phyloP scores from a whole-genome alignment of 1,140 invertebrate species.

The Lineus longissimus region DNA sequence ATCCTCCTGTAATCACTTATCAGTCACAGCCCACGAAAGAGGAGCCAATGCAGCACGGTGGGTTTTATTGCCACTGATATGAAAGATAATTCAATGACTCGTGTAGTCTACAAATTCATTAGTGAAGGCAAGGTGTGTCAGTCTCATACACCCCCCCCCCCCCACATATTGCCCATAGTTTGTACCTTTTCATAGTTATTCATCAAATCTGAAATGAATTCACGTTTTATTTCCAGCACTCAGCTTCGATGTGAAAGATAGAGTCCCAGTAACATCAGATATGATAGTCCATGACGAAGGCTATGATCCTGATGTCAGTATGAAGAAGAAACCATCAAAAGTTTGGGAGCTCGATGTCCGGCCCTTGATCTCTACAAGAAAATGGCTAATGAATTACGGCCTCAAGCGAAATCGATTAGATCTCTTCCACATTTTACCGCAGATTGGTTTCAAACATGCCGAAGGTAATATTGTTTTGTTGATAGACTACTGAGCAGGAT shows the following conservation, averaged over 20 bases:
- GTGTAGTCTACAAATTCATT: too few relatives aligned
- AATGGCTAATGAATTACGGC: constrained; percentile 50
- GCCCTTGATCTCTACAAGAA: constrained; percentile 36
- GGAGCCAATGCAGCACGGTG: too few relatives aligned
- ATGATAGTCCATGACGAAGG: constrained; percentile 22
- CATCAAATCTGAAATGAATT: too few relatives aligned
- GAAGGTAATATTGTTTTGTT: constrained; percentile 36
- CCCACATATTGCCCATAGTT: too few relatives aligned
- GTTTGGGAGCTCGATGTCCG: constrained; percentile 46
- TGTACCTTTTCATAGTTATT: too few relatives aligned
- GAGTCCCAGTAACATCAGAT: constrained; percentile 5
- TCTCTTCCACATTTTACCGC: constrained; percentile 42
- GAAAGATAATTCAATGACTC: too few relatives aligned
- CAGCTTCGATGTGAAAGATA: constrained; percentile 36
- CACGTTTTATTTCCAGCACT: constrained; percentile 26
- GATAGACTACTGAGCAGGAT: too few relatives aligned
- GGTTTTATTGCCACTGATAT: too few relatives aligned
- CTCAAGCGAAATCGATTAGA: constrained; percentile 43
- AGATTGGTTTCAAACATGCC: constrained; percentile 50
- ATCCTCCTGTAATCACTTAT: too few relatives aligned
- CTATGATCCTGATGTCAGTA: constrained; percentile 33
- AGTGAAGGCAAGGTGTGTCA: too few relatives aligned
- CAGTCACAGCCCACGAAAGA: too few relatives aligned
- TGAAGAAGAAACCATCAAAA: constrained; percentile 26
- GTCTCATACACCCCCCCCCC: too few relatives aligned